Evolutionary conservation across 2,888 invertebrate species (phyloP).

Genomic region (Apodemia mormo): DNA sequence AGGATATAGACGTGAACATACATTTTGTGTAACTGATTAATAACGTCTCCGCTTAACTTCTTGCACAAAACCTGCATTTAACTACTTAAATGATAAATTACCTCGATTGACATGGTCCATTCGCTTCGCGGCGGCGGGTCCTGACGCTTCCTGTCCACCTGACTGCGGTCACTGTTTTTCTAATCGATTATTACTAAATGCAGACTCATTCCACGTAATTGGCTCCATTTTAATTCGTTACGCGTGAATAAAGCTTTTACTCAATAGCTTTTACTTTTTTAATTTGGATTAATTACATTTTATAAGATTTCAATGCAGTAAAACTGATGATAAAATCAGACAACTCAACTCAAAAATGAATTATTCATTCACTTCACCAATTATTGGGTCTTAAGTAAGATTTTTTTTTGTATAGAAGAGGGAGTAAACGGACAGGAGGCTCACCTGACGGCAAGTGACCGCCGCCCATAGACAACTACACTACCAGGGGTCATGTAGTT

Average conservation of each 20-base stretch:
- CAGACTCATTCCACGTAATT: constrained; percentile 76
- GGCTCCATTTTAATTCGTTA: constrained; percentile 45
- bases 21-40: too few species aligned
- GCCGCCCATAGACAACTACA: too few species aligned
- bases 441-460: too few species aligned
- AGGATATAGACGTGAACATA: too few species aligned
- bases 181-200: constrained; percentile 65
- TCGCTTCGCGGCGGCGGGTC: constrained; percentile 69
- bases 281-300: neutral
- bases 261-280: neutral
- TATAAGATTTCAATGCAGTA: neutral
- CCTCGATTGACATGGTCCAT: constrained; percentile 70
- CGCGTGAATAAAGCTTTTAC: constrained; percentile 26
- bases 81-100: constrained; percentile 72
- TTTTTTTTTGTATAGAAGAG: too few species aligned
- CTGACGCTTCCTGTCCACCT: constrained; percentile 58
- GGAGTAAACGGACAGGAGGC: too few species aligned
- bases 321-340: neutral
- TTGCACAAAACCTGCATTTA: constrained; percentile 52
- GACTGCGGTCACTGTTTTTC: constrained; percentile 56
- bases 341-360: too few species aligned
- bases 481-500: too few species aligned
- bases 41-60: neutral
- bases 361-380: too few species aligned
- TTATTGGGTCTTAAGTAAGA: too few species aligned